These are phyloP conservation scores for Mormyrops boulengeri DNA, from an alignment of 2,797 vertebrate genomes.

Conservation along the genomic window DNA sequence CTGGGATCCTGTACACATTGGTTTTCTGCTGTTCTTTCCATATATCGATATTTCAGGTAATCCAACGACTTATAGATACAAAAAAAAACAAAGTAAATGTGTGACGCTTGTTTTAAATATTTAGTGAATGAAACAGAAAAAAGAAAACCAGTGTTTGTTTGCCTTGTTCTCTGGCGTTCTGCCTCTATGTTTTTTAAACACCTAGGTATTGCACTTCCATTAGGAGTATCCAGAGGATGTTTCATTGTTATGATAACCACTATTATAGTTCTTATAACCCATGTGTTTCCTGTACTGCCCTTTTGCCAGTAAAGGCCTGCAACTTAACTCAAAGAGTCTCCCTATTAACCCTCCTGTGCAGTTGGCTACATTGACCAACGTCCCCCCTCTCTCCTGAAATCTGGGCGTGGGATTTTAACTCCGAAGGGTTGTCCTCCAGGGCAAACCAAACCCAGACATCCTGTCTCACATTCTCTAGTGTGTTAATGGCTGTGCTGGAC, in stretches of 20 bases:
- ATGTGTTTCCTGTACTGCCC: slow-evolving; percentile 31
- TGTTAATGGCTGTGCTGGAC: background rate
- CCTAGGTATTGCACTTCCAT: slow-evolving; percentile 52
- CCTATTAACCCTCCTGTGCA: background rate
- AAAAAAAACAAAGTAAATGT: slow-evolving; percentile 52
- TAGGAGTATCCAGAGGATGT: slow-evolving; percentile 46
- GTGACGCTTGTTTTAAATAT: slow-evolving; percentile 71
- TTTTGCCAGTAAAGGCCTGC: slow-evolving; percentile 19
- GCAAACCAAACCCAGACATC: background rate
- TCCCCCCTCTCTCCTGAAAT: background rate
- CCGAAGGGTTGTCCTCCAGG: background rate
- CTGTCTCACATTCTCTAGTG: background rate
- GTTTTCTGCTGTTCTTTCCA: slow-evolving; percentile 22
- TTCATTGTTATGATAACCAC: slow-evolving; percentile 46
- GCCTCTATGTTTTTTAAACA: slow-evolving; percentile 54
- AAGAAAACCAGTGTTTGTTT: slow-evolving; percentile 66
- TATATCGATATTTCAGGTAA: slow-evolving; percentile 53
- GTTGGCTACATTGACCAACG: background rate
- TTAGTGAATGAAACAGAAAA: slow-evolving; percentile 66
- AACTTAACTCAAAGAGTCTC: slow-evolving; percentile 9
- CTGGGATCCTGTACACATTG: background rate
- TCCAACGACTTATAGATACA: slow-evolving; percentile 46
- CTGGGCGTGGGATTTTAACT: background rate
- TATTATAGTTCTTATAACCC: slow-evolving; percentile 39
- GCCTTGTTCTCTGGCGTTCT: slow-evolving; percentile 63